Evolutionary conservation across 2,113 vertebrate genomes (phyloP).

Genomic region (Periophthalmodon schlosseri): DNA sequence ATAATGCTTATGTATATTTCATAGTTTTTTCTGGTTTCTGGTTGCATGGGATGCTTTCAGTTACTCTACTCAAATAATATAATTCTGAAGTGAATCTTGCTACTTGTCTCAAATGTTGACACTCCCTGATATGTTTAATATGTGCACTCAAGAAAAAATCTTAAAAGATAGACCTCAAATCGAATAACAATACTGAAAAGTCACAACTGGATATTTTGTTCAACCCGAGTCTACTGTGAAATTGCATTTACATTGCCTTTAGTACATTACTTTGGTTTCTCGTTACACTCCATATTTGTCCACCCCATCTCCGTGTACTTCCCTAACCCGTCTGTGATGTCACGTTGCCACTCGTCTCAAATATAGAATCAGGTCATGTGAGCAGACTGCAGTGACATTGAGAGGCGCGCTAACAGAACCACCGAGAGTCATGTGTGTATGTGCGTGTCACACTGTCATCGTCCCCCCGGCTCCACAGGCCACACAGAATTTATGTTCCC

Average conservation of each 20-base stretch:
- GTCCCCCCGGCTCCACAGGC: slow-evolving; percentile 58
- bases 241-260: neutral
- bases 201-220: neutral
- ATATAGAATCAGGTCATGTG: slow-evolving; percentile 76
- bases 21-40: too few species aligned
- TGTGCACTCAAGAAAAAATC: too few species aligned
- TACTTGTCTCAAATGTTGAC: too few species aligned
- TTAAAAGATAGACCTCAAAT: too few species aligned
- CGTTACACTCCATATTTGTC: slow-evolving; percentile 1
- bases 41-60: too few species aligned
- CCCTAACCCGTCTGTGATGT: slow-evolving; percentile 35
- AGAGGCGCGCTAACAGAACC: slow-evolving; percentile 66
- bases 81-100: too few species aligned
- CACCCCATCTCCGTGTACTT: slow-evolving; percentile 10
- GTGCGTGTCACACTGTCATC: slow-evolving; percentile 58
- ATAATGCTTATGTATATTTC: too few species aligned
- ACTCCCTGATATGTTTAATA: too few species aligned
- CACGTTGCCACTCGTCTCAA: slow-evolving; percentile 54
- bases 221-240: neutral
- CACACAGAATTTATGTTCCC: slow-evolving; percentile 77
- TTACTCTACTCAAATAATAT: too few species aligned
- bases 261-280: neutral
- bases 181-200: too few species aligned
- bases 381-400: slow-evolving; percentile 73
- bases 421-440: slow-evolving; percentile 22